phyloP scores from a whole-genome alignment of 2,888 invertebrate genomes.

The Dicranocentrus wangi region DNA sequence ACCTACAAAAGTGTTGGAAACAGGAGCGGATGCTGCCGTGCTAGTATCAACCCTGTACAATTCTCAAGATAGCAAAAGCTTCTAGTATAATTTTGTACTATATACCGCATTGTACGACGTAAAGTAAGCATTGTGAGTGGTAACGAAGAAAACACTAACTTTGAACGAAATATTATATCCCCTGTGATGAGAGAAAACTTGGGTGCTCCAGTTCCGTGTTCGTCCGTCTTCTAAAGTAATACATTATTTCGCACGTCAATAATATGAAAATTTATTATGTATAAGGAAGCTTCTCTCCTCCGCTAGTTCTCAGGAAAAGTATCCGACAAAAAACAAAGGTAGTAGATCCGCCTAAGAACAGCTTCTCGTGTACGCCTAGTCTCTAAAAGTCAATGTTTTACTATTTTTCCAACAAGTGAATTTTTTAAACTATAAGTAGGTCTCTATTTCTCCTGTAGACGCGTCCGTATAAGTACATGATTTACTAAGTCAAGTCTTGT shows the following conservation, averaged over 20 bases:
- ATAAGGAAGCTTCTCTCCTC: too few species aligned
- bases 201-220: constrained; percentile 38
- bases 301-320: not conserved
- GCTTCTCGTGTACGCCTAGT: too few species aligned
- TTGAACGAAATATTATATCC: constrained; percentile 9
- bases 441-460: too few species aligned
- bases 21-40: constrained; percentile 24
- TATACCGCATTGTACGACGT: not conserved
- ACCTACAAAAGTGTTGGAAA: not conserved
- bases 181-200: constrained; percentile 51
- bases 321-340: not conserved
- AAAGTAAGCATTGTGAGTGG: constrained; percentile 12
- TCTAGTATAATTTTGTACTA: not conserved
- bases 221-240: not conserved
- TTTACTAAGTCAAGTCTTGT: too few species aligned
- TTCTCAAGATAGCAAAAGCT: constrained; percentile 54
- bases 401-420: too few species aligned
- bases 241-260: not conserved
- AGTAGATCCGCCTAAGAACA: not conserved
- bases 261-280: too few species aligned
- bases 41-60: constrained; percentile 36
- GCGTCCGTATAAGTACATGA: too few species aligned
- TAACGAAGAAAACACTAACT: constrained; percentile 10
- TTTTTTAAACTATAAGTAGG: too few species aligned
- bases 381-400: too few species aligned